Evolutionary conservation across 2,888 invertebrate species (phyloP).

Genomic region (Microplitis manilae): DNA sequence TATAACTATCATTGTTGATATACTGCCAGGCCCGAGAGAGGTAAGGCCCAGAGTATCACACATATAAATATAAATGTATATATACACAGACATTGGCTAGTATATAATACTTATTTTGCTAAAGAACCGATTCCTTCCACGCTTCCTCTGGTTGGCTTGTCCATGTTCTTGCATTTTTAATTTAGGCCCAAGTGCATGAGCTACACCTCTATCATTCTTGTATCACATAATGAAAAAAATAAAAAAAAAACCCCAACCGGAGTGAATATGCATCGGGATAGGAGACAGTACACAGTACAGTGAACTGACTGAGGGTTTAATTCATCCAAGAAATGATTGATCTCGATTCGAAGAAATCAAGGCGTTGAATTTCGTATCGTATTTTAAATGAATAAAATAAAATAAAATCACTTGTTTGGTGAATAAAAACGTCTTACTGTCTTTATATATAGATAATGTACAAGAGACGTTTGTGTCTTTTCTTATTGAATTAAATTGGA

Average conservation of each 20-base stretch:
- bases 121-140: constrained; percentile 36
- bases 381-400: background rate
- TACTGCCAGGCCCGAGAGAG: constrained; percentile 60
- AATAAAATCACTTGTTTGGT: background rate
- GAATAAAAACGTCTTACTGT: background rate
- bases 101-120: constrained; percentile 31
- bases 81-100: constrained; percentile 13
- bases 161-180: constrained; percentile 36
- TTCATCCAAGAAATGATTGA: constrained; percentile 38
- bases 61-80: constrained; percentile 1
- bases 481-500: background rate
- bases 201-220: constrained; percentile 17
- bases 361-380: constrained; percentile 44
- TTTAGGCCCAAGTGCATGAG: constrained; percentile 16
- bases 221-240: constrained; percentile 6
- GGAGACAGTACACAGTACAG: constrained; percentile 37
- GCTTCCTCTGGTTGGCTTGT: constrained; percentile 33
- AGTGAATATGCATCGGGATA: constrained; percentile 1
- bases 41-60: constrained; percentile 31
- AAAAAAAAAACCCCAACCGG: background rate
- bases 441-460: background rate
- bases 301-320: constrained; percentile 31
- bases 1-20: constrained; percentile 73
- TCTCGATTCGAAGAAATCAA: constrained; percentile 43
- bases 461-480: background rate